A percentile compares a stretch with the other conserved stretches of the same genome.
These are phyloP conservation scores for Elgaria multicarinata DNA, from an alignment of 2,113 vertebrate genomes.

Conservation along the genomic window DNA sequence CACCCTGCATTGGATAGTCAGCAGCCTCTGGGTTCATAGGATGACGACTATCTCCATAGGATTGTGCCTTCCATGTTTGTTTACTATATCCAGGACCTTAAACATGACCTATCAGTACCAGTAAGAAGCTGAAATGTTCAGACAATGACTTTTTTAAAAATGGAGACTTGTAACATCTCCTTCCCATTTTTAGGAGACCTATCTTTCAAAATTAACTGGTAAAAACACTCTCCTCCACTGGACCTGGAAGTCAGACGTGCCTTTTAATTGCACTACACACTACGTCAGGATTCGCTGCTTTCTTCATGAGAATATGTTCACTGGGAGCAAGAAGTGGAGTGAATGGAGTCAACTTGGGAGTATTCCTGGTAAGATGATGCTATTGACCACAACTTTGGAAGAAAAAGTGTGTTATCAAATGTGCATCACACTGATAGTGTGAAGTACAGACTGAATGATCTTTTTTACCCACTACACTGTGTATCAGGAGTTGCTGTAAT, in stretches of 20 bases:
- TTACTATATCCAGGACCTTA: not conserved
- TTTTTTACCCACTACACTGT: not conserved
- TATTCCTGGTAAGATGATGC: conserved; percentile 68
- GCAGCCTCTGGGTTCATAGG: too few species aligned
- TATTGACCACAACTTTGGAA: not conserved
- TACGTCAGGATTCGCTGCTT: conserved; percentile 72
- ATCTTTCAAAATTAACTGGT: conserved; percentile 64
- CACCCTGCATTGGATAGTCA: too few species aligned
- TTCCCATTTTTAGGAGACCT: conserved; percentile 58
- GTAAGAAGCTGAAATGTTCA: not conserved
- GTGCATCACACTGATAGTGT: not conserved
- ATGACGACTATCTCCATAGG: too few species aligned
- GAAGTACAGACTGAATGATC: not conserved
- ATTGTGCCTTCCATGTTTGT: too few species aligned
- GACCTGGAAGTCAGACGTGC: conserved; percentile 80
- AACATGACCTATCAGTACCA: not conserved
- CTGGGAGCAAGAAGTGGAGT: conserved; percentile 75
- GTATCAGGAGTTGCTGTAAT: not conserved
- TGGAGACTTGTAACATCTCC: not conserved
- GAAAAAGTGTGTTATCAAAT: not conserved
- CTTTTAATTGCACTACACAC: conserved; percentile 76
- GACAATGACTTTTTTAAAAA: not conserved
- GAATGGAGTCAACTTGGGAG: conserved; percentile 72
- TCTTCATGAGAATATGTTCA: conserved; percentile 64
- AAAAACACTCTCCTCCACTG: conserved; percentile 65